These are phyloP conservation scores for Athene noctua DNA, from an alignment of 2,113 vertebrate species.

Conservation along the genomic window DNA sequence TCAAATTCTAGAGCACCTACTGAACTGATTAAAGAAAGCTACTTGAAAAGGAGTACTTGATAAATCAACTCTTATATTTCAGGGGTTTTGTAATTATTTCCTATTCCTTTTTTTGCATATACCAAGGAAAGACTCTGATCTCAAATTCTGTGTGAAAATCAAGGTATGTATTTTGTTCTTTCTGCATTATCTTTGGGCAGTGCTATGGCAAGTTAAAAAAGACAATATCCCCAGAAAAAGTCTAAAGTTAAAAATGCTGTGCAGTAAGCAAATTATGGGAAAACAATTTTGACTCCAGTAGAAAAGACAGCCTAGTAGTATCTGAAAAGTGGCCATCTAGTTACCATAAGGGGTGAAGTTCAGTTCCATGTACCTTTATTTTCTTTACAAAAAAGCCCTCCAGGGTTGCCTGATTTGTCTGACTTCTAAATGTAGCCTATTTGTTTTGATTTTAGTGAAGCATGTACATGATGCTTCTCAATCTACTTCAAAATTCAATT, in stretches of 20 bases:
- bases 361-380: not conserved
- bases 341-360: not conserved
- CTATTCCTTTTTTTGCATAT: not conserved
- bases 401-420: not conserved
- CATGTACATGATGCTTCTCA: rapidly evolving
- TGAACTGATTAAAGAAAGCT: not conserved
- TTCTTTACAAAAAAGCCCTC: not conserved
- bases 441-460: not conserved
- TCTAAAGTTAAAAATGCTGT: not conserved
- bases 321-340: not conserved
- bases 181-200: not conserved
- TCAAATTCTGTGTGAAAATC: not conserved
- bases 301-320: not conserved
- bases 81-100: not conserved
- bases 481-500: not conserved
- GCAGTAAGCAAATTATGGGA: not conserved
- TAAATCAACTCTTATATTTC: not conserved
- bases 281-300: not conserved
- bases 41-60: not conserved
- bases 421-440: not conserved
- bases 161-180: not conserved
- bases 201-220: not conserved
- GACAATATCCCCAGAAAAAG: not conserved
- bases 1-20: not conserved
- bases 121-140: not conserved